These are phyloP conservation scores for Drosophila elegans DNA, from an alignment of 1,140 invertebrate species.

Conservation along the genomic window DNA sequence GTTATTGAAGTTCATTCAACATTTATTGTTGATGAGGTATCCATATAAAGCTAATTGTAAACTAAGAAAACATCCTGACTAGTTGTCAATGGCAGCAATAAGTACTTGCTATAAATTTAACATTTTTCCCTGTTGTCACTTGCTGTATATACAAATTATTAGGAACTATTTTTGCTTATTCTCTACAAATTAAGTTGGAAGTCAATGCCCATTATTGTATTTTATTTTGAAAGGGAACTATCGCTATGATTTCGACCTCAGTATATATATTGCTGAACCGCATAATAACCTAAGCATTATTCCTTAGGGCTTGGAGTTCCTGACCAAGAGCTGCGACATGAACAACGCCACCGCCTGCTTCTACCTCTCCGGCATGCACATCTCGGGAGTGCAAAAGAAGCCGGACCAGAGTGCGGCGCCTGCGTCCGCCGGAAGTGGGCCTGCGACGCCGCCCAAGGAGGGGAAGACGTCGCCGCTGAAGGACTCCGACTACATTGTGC, in stretches of 20 bases:
- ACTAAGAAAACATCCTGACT: too few species aligned
- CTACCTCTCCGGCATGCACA: constrained; percentile 91
- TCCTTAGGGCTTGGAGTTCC: constrained; percentile 87
- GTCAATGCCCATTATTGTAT: too few species aligned
- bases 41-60: too few species aligned
- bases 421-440: neutral
- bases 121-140: too few species aligned
- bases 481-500: constrained; percentile 86
- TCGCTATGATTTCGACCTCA: neutral
- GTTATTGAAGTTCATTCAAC: too few species aligned
- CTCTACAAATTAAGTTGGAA: too few species aligned
- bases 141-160: too few species aligned
- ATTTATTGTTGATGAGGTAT: too few species aligned
- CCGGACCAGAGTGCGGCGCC: constrained; percentile 59
- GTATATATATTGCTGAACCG: neutral
- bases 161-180: too few species aligned
- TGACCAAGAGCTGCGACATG: constrained; percentile 90
- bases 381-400: constrained; percentile 88
- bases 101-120: too few species aligned
- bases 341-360: constrained; percentile 92
- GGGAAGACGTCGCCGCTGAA: constrained; percentile 46
- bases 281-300: neutral
- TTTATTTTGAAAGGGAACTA: too few species aligned
- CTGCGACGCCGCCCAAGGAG: neutral
- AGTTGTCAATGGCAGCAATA: too few species aligned